Base-by-base conservation (phyloP, 2,113 vertebrate genomes). In the Colinus virginianus region DNA sequence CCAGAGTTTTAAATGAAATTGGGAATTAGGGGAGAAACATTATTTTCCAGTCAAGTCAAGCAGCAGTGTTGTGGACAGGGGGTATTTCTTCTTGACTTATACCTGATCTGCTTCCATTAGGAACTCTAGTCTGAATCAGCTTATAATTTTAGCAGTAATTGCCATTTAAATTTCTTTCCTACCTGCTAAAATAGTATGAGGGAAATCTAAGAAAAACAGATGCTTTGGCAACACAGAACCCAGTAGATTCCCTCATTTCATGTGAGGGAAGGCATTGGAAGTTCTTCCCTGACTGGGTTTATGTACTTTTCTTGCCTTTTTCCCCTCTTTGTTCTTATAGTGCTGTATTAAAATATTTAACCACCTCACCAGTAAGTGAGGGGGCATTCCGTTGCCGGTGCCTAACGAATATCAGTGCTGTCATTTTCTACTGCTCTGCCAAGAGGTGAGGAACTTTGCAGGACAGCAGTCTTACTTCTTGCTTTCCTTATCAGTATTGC, bases 1-100 rank as follows among this genome's bases (percentile, higher is more conserved):
- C 87, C 34, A 53, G 84, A 83, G 48, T 81, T 95, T 94, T 91
- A 94, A 93, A 93, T 88, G 91, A 96, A 96, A 92, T 94, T 94
- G 90, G 90, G 82, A 90, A 91, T 92, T 92, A 90, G 80, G 72
- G 79, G 82, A 80, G 79, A 93, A 95, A 86, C 64, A 71, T 92
- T 95, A 94, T 95, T 96, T 95, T 83, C 84, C 71, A 94, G 85
- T 90, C 82, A 84, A 88, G 72, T 75, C 82, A 86, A 95, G 66
- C 72, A 86, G 76, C 69, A 95, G 56, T 38, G 25, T 86, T 85
- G 48, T 76, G 84, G 90, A 91, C 72, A 78, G 45, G 72, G 72
- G 82, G 69, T 91, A 66, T 95, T 95, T 86, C 77, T 91, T 93
- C 53, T 88, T 83, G 82, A 85, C 34, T 95, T 90, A 43, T 8